Evolutionary conservation across 2,113 vertebrate genomes (phyloP).

Genomic region (Raja brachyura): DNA sequence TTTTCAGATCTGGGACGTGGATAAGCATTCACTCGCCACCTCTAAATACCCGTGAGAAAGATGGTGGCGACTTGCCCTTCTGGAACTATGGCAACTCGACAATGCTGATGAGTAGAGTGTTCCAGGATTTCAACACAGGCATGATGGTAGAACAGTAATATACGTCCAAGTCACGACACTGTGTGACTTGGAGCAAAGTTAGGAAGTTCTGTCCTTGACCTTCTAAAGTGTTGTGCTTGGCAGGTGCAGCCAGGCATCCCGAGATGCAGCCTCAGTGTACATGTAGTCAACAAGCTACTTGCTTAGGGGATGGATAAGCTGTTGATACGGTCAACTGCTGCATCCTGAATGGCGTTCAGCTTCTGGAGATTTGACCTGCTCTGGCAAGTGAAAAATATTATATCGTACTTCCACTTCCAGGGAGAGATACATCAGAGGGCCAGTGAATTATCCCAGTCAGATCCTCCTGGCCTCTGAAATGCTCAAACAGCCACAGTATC

Average conservation of each 20-base stretch:
- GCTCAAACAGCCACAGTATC: background rate
- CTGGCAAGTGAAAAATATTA: background rate
- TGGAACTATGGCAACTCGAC: background rate
- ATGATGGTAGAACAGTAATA: background rate
- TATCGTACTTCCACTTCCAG: background rate
- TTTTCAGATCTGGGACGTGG: background rate
- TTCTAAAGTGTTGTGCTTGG: background rate
- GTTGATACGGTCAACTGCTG: background rate
- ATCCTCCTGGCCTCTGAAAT: background rate
- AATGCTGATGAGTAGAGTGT: background rate
- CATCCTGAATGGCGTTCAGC: background rate
- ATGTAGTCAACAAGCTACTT: background rate
- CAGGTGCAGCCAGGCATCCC: background rate
- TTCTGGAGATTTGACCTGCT: background rate
- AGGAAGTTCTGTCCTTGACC: background rate
- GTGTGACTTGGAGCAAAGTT: background rate
- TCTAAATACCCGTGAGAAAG: background rate
- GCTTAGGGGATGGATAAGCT: background rate
- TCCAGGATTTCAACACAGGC: background rate
- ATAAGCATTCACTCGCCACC: background rate
- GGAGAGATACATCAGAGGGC: background rate
- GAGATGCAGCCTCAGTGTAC: background rate
- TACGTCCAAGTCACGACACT: background rate
- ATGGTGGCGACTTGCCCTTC: background rate
- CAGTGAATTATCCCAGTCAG: background rate